Evolutionary conservation across 2,888 invertebrate genomes (phyloP).

Genomic region (Pseudeuparius sepicola): DNA sequence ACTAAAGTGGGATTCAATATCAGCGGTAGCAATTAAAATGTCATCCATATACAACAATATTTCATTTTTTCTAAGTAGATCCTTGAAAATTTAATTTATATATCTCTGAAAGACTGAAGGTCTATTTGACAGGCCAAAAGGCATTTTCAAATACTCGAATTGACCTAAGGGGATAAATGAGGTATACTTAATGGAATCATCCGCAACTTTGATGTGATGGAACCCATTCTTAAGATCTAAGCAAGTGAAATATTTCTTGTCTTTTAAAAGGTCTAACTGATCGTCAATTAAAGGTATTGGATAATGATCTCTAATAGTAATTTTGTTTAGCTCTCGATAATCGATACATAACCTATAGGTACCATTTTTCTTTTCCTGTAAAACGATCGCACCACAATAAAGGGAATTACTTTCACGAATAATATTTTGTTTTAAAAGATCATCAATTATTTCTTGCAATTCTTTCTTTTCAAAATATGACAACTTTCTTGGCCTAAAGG

Average conservation of each 20-base stretch:
- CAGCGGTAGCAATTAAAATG: conserved; percentile 20
- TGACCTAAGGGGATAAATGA: conserved; percentile 30
- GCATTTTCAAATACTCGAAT: conserved; percentile 28
- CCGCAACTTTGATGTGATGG: conserved; percentile 13
- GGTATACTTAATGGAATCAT: conserved; percentile 22
- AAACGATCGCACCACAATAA: conserved; percentile 16
- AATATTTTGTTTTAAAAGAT: conserved; percentile 9
- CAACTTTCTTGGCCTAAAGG: conserved; percentile 8
- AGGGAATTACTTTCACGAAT: conserved; percentile 11
- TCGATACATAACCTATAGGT: conserved; percentile 13
- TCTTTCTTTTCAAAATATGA: conserved; percentile 10
- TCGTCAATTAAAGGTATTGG: conserved; percentile 17
- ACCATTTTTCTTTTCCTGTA: conserved; percentile 12
- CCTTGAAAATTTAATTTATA: conserved; percentile 21
- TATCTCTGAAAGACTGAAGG: conserved; percentile 22
- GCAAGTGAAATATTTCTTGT: conserved; percentile 16
- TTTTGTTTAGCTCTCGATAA: conserved; percentile 14
- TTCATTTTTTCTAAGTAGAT: conserved; percentile 17
- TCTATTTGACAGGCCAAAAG: conserved; percentile 26
- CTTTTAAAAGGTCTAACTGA: conserved; percentile 14
- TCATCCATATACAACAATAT: conserved; percentile 23
- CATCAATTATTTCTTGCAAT: conserved; percentile 12
- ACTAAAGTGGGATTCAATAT: conserved; percentile 18
- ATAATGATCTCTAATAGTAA: conserved; percentile 13
- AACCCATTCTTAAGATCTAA: conserved; percentile 15